Base-by-base conservation (phyloP, 2,888 invertebrate genomes). In the Nasonia oneida region DNA sequence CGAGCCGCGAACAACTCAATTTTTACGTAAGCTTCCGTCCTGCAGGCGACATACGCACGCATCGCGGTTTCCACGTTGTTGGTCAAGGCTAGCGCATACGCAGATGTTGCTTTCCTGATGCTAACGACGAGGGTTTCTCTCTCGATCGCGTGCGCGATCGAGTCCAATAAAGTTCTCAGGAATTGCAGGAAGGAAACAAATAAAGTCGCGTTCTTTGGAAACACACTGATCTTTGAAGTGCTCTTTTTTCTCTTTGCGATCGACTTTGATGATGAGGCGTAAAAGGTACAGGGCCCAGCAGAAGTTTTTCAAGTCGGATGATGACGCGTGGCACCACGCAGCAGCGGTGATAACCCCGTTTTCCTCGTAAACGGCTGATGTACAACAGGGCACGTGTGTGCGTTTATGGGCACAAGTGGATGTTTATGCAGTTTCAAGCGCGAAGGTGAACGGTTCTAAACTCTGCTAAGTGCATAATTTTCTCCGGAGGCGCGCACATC, bases 81-180 rank as follows among this genome's bases (percentile, higher is more conserved):
- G 70, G 33, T 33, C 15, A 73, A 73, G 74, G 79, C 37, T 74
- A 64, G 70, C 39, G 0, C 10, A 42, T 50, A 67, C 53, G 74
- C 39, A 64, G 67, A 81, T 84, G 76, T 81, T 79, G 42, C 37
- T 85, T 81, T 81, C 77, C 71, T 76, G 77, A 64, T n/a, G n/a
- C n/a, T 77, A 53, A 85, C 77, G 50, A 57, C 12, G 70, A 53
- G 47, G 80, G 23, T n/a, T 8, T 23, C 23, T 23, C 23, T 23
- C 23, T 23, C 23, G 0, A 0, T 23, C 23, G 29, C 29, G 37
- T 42, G 18, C 42, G 15, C 61, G 10, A 61, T 61, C n/a, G 15
- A 61, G 23, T 10, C 10, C 23, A 29, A 61, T n/a, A 61, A 23
- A n/a, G 14, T 23, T 23, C 23, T 23, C 23, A 23, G 23, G 23